Evolutionary conservation across 1,140 invertebrate species (phyloP), one percentile per base, ranked within the genome.

Genomic region (Caerostris darwini): DNA sequence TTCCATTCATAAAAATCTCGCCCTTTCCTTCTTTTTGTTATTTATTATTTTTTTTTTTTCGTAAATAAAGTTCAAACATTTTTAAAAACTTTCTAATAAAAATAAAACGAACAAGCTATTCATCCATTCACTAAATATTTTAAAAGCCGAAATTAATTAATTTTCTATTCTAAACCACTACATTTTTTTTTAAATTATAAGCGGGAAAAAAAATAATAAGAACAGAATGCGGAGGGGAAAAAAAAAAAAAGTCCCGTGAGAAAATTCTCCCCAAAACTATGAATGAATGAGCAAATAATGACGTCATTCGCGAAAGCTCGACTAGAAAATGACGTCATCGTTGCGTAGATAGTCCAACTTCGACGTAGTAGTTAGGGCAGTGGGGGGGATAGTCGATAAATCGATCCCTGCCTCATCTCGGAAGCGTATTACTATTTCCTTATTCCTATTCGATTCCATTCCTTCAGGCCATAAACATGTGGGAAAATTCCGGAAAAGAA

Each of bases 251-350:
- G 54, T 19, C 82, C 56, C 7, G 12, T 64, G 7, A 3, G 19
- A 87, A 54, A 83, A 59, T n/a, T 19, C 34, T 59, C 58, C 17
- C 53, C 19, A 56, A 81, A 88, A 59, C 71, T 53, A 91, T 71
- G 90, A 91, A 91, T 91, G 90, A 91, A 91, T 61, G 88, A 71
- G 53, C 69, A 19, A 77, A 53, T 61, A 54, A 58, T 82, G 58
- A 91, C 90, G 90, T 91, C 90, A 91, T 82, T 54, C 19, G 71
- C 17, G 69, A 91, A 34, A 34, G 82, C 19, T 91, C 54, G 61
- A 91, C 90, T 77, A 82, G 54, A 59, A 91, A 91, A 91, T 82
- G 90, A 91, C 90, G 90, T 91, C 90, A 91, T 64, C 54, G 57
- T 58, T 91, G 59, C 90, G 90, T 91, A 91, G 57, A 17, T 64